Conservation (phyloP, 2,113 vertebrate species). For the Polypterus senegalus region DNA sequence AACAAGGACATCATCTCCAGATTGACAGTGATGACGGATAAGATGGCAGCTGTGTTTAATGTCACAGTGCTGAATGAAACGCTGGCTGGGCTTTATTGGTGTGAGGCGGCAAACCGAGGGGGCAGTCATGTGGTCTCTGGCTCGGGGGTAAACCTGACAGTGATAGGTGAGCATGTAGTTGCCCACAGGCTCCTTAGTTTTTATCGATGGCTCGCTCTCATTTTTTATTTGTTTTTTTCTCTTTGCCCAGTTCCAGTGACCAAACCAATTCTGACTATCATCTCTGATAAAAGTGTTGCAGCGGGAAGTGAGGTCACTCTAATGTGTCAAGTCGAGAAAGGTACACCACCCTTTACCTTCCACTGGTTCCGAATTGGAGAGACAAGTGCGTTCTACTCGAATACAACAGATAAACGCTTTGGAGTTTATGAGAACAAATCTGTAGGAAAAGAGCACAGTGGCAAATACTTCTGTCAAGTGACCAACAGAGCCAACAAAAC, state of each 20-base stretch:
- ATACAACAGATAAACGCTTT: background rate
- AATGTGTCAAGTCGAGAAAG: conserved; percentile 29
- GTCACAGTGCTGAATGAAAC: conserved; percentile 11
- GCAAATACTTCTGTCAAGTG: conserved; percentile 40
- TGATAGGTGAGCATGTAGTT: conserved; percentile 33
- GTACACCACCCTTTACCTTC: conserved; percentile 41
- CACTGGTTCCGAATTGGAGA: conserved; percentile 25
- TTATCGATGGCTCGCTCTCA: no score
- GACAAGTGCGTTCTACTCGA: background rate
- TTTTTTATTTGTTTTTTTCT: background rate
- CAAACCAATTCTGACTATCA: conserved; percentile 10
- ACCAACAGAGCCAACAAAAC: conserved; percentile 26
- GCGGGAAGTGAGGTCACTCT: conserved; percentile 27
- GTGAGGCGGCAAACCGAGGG: conserved; percentile 33
- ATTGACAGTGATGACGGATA: fast-evolving
- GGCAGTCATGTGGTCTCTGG: background rate
- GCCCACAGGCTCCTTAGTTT: no score
- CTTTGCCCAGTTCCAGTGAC: conserved; percentile 33
- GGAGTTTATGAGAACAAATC: background rate
- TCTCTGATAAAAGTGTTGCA: conserved; percentile 19
- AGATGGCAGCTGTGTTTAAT: conserved; percentile 25
- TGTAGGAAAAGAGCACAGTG: conserved; percentile 23
- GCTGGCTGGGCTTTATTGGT: conserved; percentile 24
- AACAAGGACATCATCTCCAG: fast-evolving
- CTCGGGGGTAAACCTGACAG: conserved; percentile 12